Percentiles rank a stretch among this genome's conserved stretches.
Evolutionary conservation across 1,140 invertebrate species (phyloP).

Genomic region (Chironomus striatipennis): DNA sequence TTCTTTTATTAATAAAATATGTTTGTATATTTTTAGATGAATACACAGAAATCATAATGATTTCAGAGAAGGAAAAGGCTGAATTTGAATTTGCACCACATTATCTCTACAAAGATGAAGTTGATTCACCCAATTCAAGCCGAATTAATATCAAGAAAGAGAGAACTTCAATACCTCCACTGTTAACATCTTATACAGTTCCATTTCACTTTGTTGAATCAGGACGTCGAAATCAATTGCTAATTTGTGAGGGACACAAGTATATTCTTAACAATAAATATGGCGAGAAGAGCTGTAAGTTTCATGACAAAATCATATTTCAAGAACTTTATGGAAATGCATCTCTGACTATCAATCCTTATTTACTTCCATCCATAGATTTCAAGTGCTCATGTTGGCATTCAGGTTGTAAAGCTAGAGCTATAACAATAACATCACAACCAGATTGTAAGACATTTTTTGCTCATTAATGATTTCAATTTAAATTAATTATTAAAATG

Average conservation of each 20-base stretch:
- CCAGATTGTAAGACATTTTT: conserved; percentile 31
- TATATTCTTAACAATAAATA: conserved; percentile 37
- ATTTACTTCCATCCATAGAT: too few relatives aligned
- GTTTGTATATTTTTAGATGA: not conserved
- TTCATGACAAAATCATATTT: too few relatives aligned
- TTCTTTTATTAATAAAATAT: not conserved
- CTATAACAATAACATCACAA: conserved; percentile 33
- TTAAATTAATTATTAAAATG: not conserved
- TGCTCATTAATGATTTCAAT: conserved; percentile 34
- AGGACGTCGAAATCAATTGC: conserved; percentile 33
- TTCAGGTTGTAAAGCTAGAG: conserved; percentile 33
- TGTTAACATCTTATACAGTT: not conserved
- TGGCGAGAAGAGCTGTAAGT: conserved; percentile 35
- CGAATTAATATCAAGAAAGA: not conserved
- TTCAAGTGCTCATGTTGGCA: conserved; percentile 41
- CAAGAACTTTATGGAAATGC: too few relatives aligned
- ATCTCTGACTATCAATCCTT: too few relatives aligned
- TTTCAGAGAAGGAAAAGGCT: not conserved
- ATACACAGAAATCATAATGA: conserved; percentile 9
- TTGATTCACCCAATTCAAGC: too few relatives aligned
- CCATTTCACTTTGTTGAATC: conserved; percentile 25
- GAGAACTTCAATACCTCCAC: not conserved
- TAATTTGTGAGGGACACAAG: conserved; percentile 35
- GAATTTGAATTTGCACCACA: too few relatives aligned
- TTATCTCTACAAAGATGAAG: too few relatives aligned